Evolutionary conservation across 2,113 vertebrate species (phyloP).

Genomic region (Microcebus murinus): DNA sequence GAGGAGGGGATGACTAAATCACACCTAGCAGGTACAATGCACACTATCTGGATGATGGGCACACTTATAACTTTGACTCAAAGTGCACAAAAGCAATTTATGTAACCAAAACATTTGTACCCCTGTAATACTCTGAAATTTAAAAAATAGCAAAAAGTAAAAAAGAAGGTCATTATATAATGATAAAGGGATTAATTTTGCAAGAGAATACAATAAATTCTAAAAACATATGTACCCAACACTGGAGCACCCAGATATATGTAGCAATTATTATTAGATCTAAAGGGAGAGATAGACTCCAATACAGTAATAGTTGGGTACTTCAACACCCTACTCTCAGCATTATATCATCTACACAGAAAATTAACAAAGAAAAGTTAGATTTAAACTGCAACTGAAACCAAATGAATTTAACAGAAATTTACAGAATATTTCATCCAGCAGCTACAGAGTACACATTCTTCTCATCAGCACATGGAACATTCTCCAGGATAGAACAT

Average conservation of each 20-base stretch:
- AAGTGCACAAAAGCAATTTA: too few relatives aligned
- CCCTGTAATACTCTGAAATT: too few relatives aligned
- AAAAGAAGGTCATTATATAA: not conserved
- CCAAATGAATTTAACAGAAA: not conserved
- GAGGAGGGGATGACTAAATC: too few relatives aligned
- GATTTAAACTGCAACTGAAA: not conserved
- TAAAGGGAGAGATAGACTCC: not conserved
- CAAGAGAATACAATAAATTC: not conserved
- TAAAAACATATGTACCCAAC: not conserved
- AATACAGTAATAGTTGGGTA: not conserved
- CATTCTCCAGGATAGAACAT: not conserved
- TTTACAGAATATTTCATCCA: not conserved
- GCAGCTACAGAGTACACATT: not conserved
- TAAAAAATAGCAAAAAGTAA: not conserved
- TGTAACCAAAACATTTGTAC: too few relatives aligned
- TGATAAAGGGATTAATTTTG: not conserved
- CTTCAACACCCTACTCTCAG: not conserved
- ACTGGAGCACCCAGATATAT: not conserved
- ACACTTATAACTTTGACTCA: too few relatives aligned
- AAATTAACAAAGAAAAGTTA: not conserved
- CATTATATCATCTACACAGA: not conserved
- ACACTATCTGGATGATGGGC: too few relatives aligned
- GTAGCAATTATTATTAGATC: not conserved
- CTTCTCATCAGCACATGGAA: not conserved
- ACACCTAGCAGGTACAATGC: too few relatives aligned